Evolutionary conservation across 2,113 vertebrate genomes (phyloP), one percentile per base, ranked within the genome.

Genomic region (Pachypanchax playfairii): DNA sequence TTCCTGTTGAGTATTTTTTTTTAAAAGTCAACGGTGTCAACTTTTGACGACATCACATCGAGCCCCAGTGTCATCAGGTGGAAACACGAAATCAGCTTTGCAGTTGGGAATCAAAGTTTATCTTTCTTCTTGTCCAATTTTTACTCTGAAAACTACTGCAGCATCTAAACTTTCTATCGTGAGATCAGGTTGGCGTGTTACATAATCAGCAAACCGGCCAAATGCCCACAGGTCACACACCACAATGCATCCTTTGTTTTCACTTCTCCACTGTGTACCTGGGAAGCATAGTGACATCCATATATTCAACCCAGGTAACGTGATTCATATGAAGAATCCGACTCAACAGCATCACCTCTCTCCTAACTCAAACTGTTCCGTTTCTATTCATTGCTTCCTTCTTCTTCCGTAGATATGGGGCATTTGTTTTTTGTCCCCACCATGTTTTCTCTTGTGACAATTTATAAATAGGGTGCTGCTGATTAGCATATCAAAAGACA

Each of bases 401-500:
- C 59, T 73, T 48, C 46, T 46, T 58, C 48, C 28, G 47, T 39
- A 63, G 55, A 74, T 51, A 15, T 1, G 57, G 75, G 68, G 58
- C 78, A 78, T 76, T 75, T 71, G 44, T 65, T 78, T 74, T 64
- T 66, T 77, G 73, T 79, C 76, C 68, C 61, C 52, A 59, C 73
- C 38, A 70, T 72, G 68, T 74, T 80, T 78, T 68, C 48, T 68
- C 65, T 66, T 53, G 36, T 57, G 43, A 21, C 46, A 67, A 61
- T 77, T 78, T 82, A 85, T 79, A 82, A 84, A 82, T 86, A 84
- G 76, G 38, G 33, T 1, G 21, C 62, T 79, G 63, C 62, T 79
- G 63, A 62, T 88, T 80, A 70, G 60, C 80, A 84, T 87, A 74
- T 87, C 80, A 78, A 82, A 84, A 75, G 69, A 70, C 50, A 33